Evolutionary conservation across 2,888 invertebrate genomes (phyloP).

Genomic region (Amiota communis): DNA sequence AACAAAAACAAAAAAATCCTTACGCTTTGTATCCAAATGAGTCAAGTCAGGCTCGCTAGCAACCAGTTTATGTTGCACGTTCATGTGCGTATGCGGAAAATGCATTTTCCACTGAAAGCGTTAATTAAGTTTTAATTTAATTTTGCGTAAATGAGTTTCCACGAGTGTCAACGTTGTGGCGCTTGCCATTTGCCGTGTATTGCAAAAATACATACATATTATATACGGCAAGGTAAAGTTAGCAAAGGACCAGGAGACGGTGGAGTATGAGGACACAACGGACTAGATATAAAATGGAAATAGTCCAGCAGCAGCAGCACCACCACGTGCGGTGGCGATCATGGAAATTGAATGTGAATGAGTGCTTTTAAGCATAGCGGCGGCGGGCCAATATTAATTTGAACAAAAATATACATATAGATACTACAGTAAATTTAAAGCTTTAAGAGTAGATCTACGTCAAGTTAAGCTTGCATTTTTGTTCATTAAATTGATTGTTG

Average conservation of each 20-base stretch:
- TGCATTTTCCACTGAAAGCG: constrained; percentile 69
- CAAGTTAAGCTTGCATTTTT: too few species aligned
- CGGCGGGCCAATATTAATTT: constrained; percentile 61
- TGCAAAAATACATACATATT: not conserved
- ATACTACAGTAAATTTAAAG: too few species aligned
- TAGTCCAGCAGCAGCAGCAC: too few species aligned
- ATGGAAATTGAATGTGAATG: constrained; percentile 22
- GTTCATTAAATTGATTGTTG: too few species aligned
- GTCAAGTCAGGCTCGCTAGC: too few species aligned
- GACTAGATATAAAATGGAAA: too few species aligned
- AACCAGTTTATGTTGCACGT: not conserved
- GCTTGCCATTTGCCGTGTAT: not conserved
- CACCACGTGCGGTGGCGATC: not conserved
- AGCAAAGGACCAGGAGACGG: not conserved
- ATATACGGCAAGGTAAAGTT: constrained; percentile 32
- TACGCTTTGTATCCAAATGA: too few species aligned
- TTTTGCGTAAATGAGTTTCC: constrained; percentile 69
- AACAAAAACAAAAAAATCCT: too few species aligned
- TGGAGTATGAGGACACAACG: too few species aligned
- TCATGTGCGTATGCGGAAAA: constrained; percentile 39
- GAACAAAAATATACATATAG: too few species aligned
- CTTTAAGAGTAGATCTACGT: too few species aligned
- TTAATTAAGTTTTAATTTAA: constrained; percentile 69
- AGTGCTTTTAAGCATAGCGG: constrained; percentile 63
- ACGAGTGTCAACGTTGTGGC: constrained; percentile 40